Conservation (phyloP, 2,888 invertebrate species). For the Epirrhoe alternata region DNA sequence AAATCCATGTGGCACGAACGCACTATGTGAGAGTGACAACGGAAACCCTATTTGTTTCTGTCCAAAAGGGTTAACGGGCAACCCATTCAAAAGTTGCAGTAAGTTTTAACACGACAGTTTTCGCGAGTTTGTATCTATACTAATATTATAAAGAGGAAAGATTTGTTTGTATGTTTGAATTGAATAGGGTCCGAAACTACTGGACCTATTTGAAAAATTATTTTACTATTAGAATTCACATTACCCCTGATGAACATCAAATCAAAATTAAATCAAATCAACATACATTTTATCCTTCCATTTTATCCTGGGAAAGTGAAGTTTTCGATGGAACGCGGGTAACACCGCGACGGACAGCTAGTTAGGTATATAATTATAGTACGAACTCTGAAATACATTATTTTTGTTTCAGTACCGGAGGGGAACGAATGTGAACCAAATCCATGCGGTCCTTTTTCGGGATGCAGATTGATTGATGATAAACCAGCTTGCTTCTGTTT, state of each 20-base stretch:
- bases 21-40: conserved; percentile 92
- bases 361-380: not conserved
- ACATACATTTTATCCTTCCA: no score
- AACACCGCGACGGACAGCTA: no score
- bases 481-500: conserved; percentile 94
- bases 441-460: conserved; percentile 93
- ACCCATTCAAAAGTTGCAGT: conserved; percentile 96
- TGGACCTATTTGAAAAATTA: no score
- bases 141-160: no score
- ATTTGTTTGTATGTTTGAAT: no score
- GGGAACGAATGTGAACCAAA: conserved; percentile 93
- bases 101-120: conserved; percentile 74
- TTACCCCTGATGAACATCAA: no score
- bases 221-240: no score
- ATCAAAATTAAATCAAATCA: no score
- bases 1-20: conserved; percentile 94
- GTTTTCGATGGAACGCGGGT: no score
- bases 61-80: conserved; percentile 95
- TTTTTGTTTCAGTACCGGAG: conserved; percentile 90
- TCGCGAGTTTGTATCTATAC: not conserved
- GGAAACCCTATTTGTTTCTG: conserved; percentile 96
- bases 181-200: no score
- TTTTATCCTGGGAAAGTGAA: no score
- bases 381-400: not conserved
- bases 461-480: conserved; percentile 90